phyloP scores from a whole-genome alignment of 2,888 invertebrate species.

The Thymelicus sylvestris region DNA sequence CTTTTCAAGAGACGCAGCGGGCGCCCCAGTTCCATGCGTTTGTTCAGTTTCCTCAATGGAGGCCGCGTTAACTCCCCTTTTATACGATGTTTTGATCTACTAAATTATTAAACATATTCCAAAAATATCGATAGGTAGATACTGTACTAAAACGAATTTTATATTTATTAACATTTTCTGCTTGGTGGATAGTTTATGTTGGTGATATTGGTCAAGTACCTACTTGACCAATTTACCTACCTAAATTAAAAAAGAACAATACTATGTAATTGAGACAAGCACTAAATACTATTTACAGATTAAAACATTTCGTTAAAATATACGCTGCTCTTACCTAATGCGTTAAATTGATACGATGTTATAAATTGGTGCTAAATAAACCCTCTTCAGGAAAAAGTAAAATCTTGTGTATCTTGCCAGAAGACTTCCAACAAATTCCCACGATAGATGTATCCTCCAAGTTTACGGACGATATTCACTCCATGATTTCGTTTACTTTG shows the following conservation, averaged over 20 bases:
- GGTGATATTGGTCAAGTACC: too few species aligned
- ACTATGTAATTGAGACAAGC: too few species aligned
- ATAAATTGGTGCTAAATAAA: background rate
- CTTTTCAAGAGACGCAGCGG: conserved; percentile 27
- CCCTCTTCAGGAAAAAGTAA: background rate
- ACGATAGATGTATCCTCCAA: conserved; percentile 9
- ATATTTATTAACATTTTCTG: too few species aligned
- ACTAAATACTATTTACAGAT: too few species aligned
- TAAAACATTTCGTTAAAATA: too few species aligned
- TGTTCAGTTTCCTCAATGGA: background rate
- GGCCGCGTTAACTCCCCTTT: background rate
- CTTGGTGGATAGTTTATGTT: too few species aligned
- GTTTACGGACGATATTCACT: conserved; percentile 2
- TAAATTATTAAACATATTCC: conserved; percentile 1
- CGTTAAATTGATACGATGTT: too few species aligned
- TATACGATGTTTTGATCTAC: background rate
- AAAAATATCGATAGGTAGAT: too few species aligned
- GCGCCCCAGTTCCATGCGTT: conserved; percentile 14
- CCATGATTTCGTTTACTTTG: conserved; percentile 20
- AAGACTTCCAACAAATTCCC: conserved; percentile 7
- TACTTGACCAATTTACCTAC: too few species aligned
- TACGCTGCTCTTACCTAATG: too few species aligned
- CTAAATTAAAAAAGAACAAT: too few species aligned
- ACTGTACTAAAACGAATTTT: too few species aligned
- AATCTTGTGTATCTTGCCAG: background rate